Evolutionary conservation across 2,888 invertebrate genomes (phyloP), one percentile per base, ranked within the genome.

Genomic region (Blastobasis lacticolella): DNA sequence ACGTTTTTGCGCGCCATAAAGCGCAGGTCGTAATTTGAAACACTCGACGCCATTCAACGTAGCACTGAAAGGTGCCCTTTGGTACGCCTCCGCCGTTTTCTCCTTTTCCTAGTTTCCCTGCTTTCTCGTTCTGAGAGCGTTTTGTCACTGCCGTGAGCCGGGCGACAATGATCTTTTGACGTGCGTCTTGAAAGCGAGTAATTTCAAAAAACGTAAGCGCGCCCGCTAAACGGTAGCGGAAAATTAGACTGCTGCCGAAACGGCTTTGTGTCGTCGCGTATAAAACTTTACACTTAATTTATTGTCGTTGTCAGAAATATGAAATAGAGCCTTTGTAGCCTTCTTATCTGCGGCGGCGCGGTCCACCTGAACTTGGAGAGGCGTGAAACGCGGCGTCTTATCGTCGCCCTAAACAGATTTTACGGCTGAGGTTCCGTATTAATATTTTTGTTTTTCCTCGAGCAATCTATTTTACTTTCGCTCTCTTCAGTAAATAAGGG

Each of bases 101-200:
- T 67, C 64, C 66, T 58, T 74, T 72, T 68, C 57, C 48, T 43
- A 52, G 51, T 44, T 52, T 10, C 45, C 37, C 44, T 40, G 51
- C 50, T 38, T 64, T 66, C 56, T 56, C 61, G 60, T 69, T 73
- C 66, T 63, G 64, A 72, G 73, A 69, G 68, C 69, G 71, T 77
- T 78, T 73, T 51, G 72, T 71, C 63, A 75, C 75, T 75, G 68
- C 64, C 67, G 71, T 67, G 63, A 64, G 71, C 64, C 58, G 57
- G 61, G 42, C 62, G 70, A 84, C 83, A 83, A 81, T 82, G 78
- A 75, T 76, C 81, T 81, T 83, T 84, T 81, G 77, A 82, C 75
- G 59, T 67, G 66, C 56, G 68, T 64, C 66, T 72, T 68, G 57
- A 64, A 63, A 69, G 66, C 67, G 60, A 64, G 62, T 64, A 64